These are phyloP conservation scores for Taurulus bubalis DNA, from an alignment of 2,113 vertebrate genomes.

Conservation along the genomic window DNA sequence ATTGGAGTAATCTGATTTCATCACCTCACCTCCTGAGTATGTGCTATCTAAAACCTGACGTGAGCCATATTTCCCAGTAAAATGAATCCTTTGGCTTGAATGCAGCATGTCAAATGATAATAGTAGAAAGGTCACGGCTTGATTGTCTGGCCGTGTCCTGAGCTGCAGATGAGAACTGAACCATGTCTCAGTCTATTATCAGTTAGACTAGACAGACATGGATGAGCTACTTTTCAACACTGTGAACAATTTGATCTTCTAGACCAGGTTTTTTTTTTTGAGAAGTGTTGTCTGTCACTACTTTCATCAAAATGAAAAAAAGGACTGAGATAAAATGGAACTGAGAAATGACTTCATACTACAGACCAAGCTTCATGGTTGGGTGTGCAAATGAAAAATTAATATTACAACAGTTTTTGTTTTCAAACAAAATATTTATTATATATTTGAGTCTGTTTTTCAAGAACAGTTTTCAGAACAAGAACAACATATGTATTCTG, in stretches of 20 bases:
- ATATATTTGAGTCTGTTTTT: too few species aligned
- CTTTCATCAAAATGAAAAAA: too few species aligned
- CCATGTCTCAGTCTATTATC: background rate
- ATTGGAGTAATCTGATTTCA: background rate
- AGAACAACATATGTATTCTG: too few species aligned
- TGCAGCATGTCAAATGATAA: conserved; percentile 9
- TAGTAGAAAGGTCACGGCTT: conserved; percentile 46
- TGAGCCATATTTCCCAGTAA: background rate
- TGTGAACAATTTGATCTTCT: conserved; percentile 18
- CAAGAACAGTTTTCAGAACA: too few species aligned
- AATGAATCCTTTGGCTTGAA: background rate
- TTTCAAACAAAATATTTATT: too few species aligned
- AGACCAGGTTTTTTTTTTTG: too few species aligned
- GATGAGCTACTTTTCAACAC: conserved; percentile 30
- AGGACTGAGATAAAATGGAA: too few species aligned
- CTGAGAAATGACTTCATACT: too few species aligned
- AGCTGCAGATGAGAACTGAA: conserved; percentile 36
- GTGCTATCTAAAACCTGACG: conserved; percentile 1
- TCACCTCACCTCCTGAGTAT: background rate
- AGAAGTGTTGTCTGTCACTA: too few species aligned
- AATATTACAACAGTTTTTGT: too few species aligned
- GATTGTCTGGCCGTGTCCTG: conserved; percentile 20
- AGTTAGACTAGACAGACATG: conserved; percentile 20
- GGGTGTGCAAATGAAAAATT: too few species aligned
- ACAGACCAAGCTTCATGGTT: too few species aligned